A percentile compares a stretch with the other conserved stretches of the same genome.
phyloP scores from a whole-genome alignment of 2,888 invertebrate genomes.

The Pristionchus arcanus region DNA sequence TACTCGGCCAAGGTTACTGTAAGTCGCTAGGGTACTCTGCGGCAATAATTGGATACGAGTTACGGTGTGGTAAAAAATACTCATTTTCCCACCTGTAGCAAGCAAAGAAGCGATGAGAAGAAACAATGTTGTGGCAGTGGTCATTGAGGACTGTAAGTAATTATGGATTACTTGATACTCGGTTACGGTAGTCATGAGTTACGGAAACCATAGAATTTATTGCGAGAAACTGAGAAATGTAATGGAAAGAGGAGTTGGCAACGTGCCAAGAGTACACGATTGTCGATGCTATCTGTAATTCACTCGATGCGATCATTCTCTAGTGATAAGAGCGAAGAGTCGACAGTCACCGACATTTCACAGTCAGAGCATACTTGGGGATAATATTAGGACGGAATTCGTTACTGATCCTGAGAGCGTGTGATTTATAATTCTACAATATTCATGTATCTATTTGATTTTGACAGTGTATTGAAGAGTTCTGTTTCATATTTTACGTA shows the following conservation, averaged over 20 bases:
- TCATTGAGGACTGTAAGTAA: neutral
- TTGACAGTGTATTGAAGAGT: too few species aligned
- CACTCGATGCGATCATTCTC: neutral
- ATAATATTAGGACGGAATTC: too few species aligned
- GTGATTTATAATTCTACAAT: too few species aligned
- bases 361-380: too few species aligned
- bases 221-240: neutral
- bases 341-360: too few species aligned
- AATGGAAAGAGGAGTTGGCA: neutral
- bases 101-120: neutral
- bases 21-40: neutral
- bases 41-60: neutral
- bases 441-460: too few species aligned
- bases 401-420: too few species aligned
- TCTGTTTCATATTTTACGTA: too few species aligned
- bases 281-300: neutral
- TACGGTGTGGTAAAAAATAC: neutral
- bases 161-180: neutral
- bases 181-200: too few species aligned
- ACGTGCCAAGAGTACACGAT: neutral
- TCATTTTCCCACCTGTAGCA: neutral
- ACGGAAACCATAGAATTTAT: too few species aligned
- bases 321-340: neutral
- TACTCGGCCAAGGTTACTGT: conserved; percentile 31
- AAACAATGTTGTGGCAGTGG: neutral